Conservation (phyloP, 2,797 vertebrate species). For the Phoxinus dragarum region DNA sequence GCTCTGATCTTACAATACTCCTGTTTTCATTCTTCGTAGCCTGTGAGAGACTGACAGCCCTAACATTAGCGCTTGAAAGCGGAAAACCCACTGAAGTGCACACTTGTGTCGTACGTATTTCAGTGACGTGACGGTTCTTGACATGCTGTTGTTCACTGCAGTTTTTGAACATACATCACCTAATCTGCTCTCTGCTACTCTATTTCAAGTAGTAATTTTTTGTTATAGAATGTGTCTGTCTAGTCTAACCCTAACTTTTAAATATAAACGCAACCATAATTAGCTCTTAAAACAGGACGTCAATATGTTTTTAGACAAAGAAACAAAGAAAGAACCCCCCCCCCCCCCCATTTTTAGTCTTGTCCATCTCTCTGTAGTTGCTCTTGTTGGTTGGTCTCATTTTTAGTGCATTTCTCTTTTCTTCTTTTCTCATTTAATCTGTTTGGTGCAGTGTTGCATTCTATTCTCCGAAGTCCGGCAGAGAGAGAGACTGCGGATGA, state of each 20-base stretch:
- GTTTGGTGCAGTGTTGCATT: slow-evolving; percentile 45
- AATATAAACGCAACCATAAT: not conserved
- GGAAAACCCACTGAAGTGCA: not conserved
- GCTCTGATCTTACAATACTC: not conserved
- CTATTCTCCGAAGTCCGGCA: slow-evolving; percentile 18
- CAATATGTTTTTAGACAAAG: not conserved
- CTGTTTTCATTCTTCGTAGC: not conserved
- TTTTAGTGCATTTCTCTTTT: slow-evolving; percentile 23
- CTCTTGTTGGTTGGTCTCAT: slow-evolving; percentile 8
- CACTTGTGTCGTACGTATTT: not conserved
- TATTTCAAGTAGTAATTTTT: not conserved
- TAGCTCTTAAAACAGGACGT: not conserved
- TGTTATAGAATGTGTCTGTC: not conserved
- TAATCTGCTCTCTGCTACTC: not conserved
- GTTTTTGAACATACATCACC: not conserved
- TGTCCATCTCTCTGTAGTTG: slow-evolving; percentile 4
- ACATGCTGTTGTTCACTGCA: not conserved
- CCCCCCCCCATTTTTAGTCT: not conserved
- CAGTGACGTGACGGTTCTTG: not conserved
- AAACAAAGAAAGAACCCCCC: not conserved
- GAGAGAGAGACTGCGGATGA: slow-evolving; percentile 9
- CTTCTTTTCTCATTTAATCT: slow-evolving; percentile 40
- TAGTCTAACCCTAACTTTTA: not conserved
- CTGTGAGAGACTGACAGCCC: not conserved
- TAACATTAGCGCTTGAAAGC: not conserved